Base-by-base conservation (phyloP, 1,140 invertebrate species). In the Triops cancriformis region DNA sequence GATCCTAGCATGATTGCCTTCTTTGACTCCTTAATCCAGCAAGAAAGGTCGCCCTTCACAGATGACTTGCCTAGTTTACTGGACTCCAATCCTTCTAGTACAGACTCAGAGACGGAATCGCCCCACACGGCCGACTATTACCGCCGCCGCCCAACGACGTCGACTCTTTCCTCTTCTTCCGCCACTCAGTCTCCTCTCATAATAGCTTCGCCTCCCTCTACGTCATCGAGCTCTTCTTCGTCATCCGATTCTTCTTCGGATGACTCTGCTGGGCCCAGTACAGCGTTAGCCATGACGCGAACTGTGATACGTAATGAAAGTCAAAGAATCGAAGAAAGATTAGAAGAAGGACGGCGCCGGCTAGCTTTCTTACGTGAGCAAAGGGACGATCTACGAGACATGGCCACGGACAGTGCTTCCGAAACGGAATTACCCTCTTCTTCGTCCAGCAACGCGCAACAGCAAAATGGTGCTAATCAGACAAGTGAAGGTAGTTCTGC, bases 1-100 rank as follows among this genome's bases (percentile, higher is more conserved):
- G 95, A 98, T 85, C 91, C 93, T 1, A 88, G 94, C 73, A 97
- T 98, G 95, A 93, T 98, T 91, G 95, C 95, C 26, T 97, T 97
- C 85, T 98, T 98, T 82, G 95, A 98, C 86, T 95, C 94, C 4
- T 84, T 97, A 1, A 92, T 98, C 10, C 94, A 97, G 84, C 88
- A 93, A 26, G 94, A 97, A 84, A 90, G 96, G 72, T 64, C 51
- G 14, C 51, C 51, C 23, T 64, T 64, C 5, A 14, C 18, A 23
- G 51, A 18, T 14, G 51, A 64, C 18, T 64, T 64, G 51, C 51
- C 51, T 23, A 64, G 51, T 23, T 9, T 64, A 14, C 18, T 64
- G 51, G 51, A 64, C 51, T 37, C 31, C 5, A 18, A 64, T 64
- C 1, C 11, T 1, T 18, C 51, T 12, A 64, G 18, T 64, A 37